Evolutionary conservation across 2,888 invertebrate species (phyloP).

Genomic region (Epinotia nisella): DNA sequence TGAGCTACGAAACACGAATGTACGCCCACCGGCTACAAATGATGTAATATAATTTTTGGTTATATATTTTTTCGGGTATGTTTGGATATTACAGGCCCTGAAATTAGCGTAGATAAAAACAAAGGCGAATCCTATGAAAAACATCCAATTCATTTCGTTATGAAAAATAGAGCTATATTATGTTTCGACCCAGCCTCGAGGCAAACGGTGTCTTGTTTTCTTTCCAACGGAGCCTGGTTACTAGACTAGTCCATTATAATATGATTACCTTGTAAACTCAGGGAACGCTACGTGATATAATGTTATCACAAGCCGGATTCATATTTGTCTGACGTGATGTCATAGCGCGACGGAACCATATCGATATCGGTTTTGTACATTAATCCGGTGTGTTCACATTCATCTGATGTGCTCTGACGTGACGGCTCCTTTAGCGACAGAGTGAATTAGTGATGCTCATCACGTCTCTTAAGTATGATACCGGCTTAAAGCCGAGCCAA

Average conservation of each 20-base stretch:
- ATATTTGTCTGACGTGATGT: too few species aligned
- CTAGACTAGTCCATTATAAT: neutral
- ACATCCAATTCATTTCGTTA: neutral
- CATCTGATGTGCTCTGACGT: too few species aligned
- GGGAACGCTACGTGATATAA: neutral
- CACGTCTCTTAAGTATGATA: too few species aligned
- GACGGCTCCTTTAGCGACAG: too few species aligned
- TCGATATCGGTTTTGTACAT: too few species aligned
- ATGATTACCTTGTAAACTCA: neutral
- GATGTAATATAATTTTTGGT: neutral
- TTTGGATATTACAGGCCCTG: too few species aligned
- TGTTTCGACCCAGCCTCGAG: neutral
- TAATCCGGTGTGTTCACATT: too few species aligned
- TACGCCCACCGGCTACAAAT: too few species aligned
- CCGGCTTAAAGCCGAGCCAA: too few species aligned
- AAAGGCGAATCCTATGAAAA: neutral
- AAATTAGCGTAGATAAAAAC: neutral
- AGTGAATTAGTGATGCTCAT: too few species aligned
- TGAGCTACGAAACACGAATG: too few species aligned
- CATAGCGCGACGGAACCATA: too few species aligned
- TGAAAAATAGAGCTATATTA: neutral
- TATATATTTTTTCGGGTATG: neutral
- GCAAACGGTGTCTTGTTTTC: conserved; percentile 1
- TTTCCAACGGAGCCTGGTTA: conserved; percentile 6
- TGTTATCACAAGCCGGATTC: neutral